These are phyloP conservation scores for Clarias fuscus DNA, from an alignment of 2,797 vertebrate species.

Conservation along the genomic window DNA sequence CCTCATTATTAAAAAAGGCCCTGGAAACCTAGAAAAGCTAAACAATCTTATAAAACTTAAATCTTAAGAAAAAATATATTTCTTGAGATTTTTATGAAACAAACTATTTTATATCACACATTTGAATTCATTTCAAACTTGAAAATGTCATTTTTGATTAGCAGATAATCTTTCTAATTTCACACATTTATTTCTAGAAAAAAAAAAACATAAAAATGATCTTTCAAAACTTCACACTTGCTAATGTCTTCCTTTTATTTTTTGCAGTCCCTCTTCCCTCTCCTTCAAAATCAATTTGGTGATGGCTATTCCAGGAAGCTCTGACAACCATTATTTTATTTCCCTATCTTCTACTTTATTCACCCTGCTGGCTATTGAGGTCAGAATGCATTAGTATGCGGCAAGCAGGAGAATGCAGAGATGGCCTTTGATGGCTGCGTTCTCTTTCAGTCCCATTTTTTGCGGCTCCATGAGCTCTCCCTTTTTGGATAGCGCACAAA, in stretches of 20 bases:
- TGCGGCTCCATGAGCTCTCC: slow-evolving; percentile 70
- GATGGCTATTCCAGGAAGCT: slow-evolving; percentile 36
- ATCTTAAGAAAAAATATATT: neutral
- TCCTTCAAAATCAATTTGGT: slow-evolving; percentile 31
- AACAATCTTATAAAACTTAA: neutral
- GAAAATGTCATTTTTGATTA: neutral
- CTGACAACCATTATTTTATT: slow-evolving; percentile 46
- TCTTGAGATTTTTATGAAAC: neutral
- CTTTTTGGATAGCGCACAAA: slow-evolving; percentile 71
- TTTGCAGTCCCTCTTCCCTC: neutral
- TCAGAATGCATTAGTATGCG: slow-evolving; percentile 52
- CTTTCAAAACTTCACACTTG: neutral
- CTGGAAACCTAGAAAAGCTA: neutral
- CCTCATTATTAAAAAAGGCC: neutral
- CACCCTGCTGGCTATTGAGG: slow-evolving; percentile 47
- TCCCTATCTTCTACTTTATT: slow-evolving; percentile 41
- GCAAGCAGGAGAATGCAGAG: slow-evolving; percentile 38
- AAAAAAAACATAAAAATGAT: neutral
- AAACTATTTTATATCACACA: neutral
- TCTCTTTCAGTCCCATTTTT: slow-evolving; percentile 56
- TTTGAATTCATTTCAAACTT: neutral
- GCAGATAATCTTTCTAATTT: neutral
- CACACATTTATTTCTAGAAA: neutral
- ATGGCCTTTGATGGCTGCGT: slow-evolving; percentile 50
- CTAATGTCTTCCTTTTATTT: neutral